A percentile compares a stretch with the other conserved stretches of the same genome.
Conservation (phyloP, 2,797 vertebrate genomes). For the Acipenser ruthenus region DNA sequence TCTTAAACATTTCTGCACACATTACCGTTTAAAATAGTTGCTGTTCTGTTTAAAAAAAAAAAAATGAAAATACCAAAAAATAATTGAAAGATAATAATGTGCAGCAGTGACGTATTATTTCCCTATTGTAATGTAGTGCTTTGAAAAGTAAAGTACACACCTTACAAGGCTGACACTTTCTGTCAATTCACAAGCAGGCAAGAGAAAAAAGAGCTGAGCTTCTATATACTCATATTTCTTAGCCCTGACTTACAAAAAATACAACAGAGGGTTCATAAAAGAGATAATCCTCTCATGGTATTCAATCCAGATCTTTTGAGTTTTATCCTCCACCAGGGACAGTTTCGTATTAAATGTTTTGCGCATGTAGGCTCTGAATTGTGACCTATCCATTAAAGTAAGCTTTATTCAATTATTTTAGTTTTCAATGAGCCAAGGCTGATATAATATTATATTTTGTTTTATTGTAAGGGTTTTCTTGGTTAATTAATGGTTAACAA, state of each 20-base stretch:
- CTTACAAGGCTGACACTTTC: background rate
- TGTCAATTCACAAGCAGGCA: background rate
- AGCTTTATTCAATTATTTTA: background rate
- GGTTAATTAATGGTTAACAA: too few species aligned
- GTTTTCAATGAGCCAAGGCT: constrained; percentile 1
- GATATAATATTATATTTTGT: constrained; percentile 3
- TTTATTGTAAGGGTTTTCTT: too few species aligned
- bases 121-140: background rate
- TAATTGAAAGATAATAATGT: too few species aligned
- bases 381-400: constrained; percentile 3
- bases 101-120: background rate
- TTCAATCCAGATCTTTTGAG: constrained; percentile 39
- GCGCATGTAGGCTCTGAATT: constrained; percentile 1
- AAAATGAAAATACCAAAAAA: too few species aligned
- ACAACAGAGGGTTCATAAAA: background rate
- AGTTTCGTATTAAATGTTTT: constrained; percentile 2
- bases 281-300: constrained; percentile 41
- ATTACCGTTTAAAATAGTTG: too few species aligned
- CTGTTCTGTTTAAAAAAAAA: too few species aligned
- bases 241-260: background rate
- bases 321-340: constrained; percentile 36
- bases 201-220: background rate
- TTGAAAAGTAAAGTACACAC: background rate
- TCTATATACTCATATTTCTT: background rate
- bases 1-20: too few species aligned